Evolutionary conservation across 2,888 invertebrate genomes (phyloP).

Genomic region (Stenolophus ochropezus): DNA sequence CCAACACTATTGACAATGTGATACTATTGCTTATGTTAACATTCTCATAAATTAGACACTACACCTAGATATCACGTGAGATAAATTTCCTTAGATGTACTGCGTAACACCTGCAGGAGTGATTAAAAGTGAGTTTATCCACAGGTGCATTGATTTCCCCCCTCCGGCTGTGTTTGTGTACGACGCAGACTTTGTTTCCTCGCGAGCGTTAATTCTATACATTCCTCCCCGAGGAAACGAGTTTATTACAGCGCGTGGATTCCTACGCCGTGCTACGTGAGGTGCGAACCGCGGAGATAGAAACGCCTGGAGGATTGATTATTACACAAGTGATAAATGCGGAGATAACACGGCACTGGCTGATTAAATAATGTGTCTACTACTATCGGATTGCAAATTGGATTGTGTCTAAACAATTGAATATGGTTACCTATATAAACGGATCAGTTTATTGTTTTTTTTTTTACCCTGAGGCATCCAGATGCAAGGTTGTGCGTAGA

Average conservation of each 20-base stretch:
- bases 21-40: too few relatives aligned
- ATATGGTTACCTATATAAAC: too few relatives aligned
- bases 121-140: constrained; percentile 29
- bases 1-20: too few relatives aligned
- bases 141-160: neutral
- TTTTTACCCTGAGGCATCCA: too few relatives aligned
- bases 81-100: neutral
- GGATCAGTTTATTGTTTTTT: too few relatives aligned
- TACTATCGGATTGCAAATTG: too few relatives aligned
- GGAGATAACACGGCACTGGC: too few relatives aligned
- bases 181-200: constrained; percentile 23
- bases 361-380: too few relatives aligned
- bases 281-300: neutral
- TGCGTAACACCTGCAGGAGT: neutral
- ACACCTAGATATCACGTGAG: neutral
- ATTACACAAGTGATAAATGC: neutral
- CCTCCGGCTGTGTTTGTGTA: neutral
- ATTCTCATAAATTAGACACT: too few relatives aligned
- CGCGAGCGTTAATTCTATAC: constrained; percentile 12
- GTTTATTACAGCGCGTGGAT: constrained; percentile 2
- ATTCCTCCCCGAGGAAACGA: constrained; percentile 37
- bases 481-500: too few relatives aligned
- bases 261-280: neutral
- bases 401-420: too few relatives aligned
- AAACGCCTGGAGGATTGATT: neutral